Evolutionary conservation across 2,113 vertebrate species (phyloP).

Genomic region (Apodemus speciosus): DNA sequence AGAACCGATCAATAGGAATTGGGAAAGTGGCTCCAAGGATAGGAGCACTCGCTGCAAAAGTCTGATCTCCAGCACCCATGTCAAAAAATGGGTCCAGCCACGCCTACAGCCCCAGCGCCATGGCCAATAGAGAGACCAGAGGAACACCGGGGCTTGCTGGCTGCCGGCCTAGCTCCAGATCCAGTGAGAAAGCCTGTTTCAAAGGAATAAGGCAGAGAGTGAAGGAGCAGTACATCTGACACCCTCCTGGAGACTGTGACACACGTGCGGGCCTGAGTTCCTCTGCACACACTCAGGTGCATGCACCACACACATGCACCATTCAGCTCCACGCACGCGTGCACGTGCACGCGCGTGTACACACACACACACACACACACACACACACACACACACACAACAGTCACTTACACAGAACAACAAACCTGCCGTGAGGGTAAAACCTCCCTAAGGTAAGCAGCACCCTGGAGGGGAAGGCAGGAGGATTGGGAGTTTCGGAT

Average conservation of each 20-base stretch:
- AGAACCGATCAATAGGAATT: background rate
- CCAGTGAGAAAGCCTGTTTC: background rate
- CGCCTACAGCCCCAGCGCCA: rapidly evolving
- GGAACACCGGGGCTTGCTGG: background rate
- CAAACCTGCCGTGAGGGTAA: background rate
- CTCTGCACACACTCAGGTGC: background rate
- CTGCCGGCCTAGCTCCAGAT: background rate
- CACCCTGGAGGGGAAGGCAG: background rate
- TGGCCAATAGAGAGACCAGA: background rate
- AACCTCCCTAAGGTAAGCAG: background rate
- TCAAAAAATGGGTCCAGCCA: background rate
- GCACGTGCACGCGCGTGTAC: background rate
- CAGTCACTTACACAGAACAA: background rate
- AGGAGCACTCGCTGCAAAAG: background rate
- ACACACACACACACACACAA: background rate
- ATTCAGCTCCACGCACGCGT: background rate
- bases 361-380: background rate
- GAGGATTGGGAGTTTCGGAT: background rate
- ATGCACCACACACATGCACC: background rate
- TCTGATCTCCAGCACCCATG: background rate
- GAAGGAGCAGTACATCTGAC: background rate
- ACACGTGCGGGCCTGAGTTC: no score
- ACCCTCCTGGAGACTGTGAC: background rate
- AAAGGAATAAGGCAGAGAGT: background rate
- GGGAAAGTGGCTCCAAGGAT: background rate